A percentile compares a stretch with the other conserved stretches of the same genome.
These are phyloP conservation scores for Piprites chloris DNA, from an alignment of 2,113 vertebrate genomes.

Conservation along the genomic window DNA sequence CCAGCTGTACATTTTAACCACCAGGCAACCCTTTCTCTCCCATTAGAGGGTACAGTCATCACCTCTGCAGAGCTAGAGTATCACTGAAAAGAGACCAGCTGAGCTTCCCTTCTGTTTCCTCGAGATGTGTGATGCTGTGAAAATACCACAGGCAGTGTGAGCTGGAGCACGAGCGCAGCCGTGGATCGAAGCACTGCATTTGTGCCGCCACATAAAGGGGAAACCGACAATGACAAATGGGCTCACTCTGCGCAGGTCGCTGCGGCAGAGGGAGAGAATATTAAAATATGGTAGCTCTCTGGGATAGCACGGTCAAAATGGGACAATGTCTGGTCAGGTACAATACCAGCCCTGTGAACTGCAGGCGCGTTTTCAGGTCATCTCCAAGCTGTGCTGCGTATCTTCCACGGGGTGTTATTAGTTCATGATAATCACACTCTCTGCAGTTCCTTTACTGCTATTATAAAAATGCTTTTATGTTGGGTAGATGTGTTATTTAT, in stretches of 20 bases:
- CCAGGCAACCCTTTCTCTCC: neutral
- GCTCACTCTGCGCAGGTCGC: neutral
- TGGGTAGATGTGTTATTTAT: slow-evolving; percentile 62
- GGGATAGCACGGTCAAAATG: neutral
- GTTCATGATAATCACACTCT: slow-evolving; percentile 36
- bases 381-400: neutral
- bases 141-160: slow-evolving; percentile 31
- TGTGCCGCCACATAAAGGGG: neutral
- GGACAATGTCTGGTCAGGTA: neutral
- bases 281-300: neutral
- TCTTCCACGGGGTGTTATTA: neutral
- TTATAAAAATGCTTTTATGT: slow-evolving; percentile 54
- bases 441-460: slow-evolving; percentile 50
- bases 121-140: slow-evolving; percentile 42
- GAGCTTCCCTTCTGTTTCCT: slow-evolving; percentile 56
- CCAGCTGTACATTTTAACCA: slow-evolving; percentile 20
- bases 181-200: neutral
- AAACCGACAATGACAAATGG: neutral
- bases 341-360: neutral
- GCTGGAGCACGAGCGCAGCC: neutral
- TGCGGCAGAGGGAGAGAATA: neutral
- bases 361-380: neutral
- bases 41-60: slow-evolving; percentile 23
- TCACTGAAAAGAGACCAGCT: slow-evolving; percentile 39
- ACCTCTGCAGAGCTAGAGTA: slow-evolving; percentile 21